phyloP scores from a whole-genome alignment of 2,113 vertebrate species.

The Fregata magnificens region DNA sequence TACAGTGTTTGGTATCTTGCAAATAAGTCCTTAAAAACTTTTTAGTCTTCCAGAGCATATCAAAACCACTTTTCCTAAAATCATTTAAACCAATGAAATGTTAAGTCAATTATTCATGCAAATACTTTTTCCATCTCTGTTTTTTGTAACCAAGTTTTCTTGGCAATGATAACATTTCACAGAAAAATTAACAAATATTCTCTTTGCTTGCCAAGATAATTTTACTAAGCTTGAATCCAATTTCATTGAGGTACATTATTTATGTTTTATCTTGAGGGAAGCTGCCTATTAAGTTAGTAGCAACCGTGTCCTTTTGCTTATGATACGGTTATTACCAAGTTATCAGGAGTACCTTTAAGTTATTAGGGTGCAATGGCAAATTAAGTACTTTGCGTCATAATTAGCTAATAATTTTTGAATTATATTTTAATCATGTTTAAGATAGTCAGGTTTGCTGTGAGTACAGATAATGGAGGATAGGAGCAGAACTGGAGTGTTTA shows the following conservation, averaged over 20 bases:
- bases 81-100: slow-evolving; percentile 40
- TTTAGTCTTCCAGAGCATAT: slow-evolving; percentile 7
- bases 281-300: slow-evolving; percentile 60
- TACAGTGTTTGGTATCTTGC: background rate
- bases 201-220: slow-evolving; percentile 64
- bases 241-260: slow-evolving; percentile 62
- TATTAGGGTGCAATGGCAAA: slow-evolving; percentile 60
- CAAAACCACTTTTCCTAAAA: slow-evolving; percentile 45
- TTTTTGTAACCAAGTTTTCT: slow-evolving; percentile 62
- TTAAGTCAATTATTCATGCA: slow-evolving; percentile 60
- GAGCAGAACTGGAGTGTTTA: background rate
- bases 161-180: slow-evolving; percentile 66
- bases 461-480: slow-evolving; percentile 28
- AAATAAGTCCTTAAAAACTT: slow-evolving; percentile 23
- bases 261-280: slow-evolving; percentile 61
- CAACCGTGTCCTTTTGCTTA: slow-evolving; percentile 57
- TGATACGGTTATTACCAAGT: slow-evolving; percentile 52
- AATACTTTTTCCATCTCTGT: slow-evolving; percentile 50
- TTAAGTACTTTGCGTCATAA: slow-evolving; percentile 61
- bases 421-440: slow-evolving; percentile 51
- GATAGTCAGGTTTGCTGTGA: slow-evolving; percentile 49
- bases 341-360: slow-evolving; percentile 60
- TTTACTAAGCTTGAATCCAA: slow-evolving; percentile 61
- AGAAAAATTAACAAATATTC: slow-evolving; percentile 57
- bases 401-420: slow-evolving; percentile 57